Percentiles rank a stretch among this genome's conserved stretches.
Conservation (phyloP, 2,797 vertebrate species). For the Sardinella longiceps region DNA sequence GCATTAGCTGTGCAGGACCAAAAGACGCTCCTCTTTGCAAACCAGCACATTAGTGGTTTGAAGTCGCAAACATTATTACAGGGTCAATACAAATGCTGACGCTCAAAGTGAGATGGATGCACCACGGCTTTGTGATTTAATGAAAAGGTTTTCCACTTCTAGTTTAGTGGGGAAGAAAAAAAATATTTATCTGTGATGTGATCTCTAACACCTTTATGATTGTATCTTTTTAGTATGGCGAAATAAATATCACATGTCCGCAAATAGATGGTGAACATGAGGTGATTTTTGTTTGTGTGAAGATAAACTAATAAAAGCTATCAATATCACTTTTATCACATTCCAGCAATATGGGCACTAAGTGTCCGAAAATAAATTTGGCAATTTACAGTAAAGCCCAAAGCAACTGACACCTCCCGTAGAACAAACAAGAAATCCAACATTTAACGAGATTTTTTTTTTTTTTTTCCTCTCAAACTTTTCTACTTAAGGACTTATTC, state of each 20-base stretch:
- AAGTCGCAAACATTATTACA: conserved; percentile 74
- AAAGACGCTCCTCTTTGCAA: conserved; percentile 56
- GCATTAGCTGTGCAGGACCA: conserved; percentile 42
- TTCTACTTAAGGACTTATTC: background rate
- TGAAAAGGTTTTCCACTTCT: conserved; percentile 45
- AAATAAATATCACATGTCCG: conserved; percentile 23
- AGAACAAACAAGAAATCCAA: background rate
- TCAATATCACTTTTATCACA: background rate
- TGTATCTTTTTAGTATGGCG: background rate
- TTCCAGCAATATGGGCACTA: background rate
- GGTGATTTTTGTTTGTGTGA: background rate
- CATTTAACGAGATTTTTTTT: background rate
- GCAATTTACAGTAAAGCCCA: conserved; percentile 4
- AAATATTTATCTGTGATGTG: background rate
- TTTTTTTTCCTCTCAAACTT: background rate
- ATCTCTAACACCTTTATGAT: background rate
- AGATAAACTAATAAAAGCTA: background rate
- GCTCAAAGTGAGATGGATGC: conserved; percentile 64
- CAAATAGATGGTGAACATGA: background rate
- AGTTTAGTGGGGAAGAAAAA: background rate
- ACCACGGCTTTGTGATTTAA: conserved; percentile 61
- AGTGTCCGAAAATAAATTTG: conserved; percentile 7
- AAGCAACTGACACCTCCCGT: background rate
- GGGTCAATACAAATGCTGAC: conserved; percentile 77
- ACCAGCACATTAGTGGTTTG: conserved; percentile 71